Conservation (phyloP, 2,888 invertebrate genomes). For the Mythimna ferrago region DNA sequence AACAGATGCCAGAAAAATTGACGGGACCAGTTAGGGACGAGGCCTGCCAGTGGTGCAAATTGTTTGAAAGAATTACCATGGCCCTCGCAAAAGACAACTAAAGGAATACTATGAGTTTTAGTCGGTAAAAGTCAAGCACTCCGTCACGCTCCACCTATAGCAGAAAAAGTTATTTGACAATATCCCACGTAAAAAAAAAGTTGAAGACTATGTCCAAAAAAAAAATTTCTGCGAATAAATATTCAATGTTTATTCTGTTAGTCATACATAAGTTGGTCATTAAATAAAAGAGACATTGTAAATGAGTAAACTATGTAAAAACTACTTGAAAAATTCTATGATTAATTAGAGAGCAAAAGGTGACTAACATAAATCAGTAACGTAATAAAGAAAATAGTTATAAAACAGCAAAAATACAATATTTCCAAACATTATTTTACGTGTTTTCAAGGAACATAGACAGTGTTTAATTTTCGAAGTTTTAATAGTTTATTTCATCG, state of each 20-base stretch:
- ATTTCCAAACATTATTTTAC: constrained; percentile 21
- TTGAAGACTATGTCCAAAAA: background rate
- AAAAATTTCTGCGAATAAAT: constrained; percentile 3
- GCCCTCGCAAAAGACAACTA: too few relatives aligned
- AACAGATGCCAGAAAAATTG: too few relatives aligned
- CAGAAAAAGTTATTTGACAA: too few relatives aligned
- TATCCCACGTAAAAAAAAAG: too few relatives aligned
- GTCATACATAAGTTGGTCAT: background rate
- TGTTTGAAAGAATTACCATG: too few relatives aligned
- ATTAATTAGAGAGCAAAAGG: constrained; percentile 29
- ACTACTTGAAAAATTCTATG: constrained; percentile 22
- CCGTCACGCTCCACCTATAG: too few relatives aligned
- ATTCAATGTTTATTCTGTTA: constrained; percentile 4
- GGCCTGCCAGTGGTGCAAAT: too few relatives aligned
- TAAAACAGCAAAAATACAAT: constrained; percentile 34
- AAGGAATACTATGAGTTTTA: too few relatives aligned
- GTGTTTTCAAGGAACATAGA: background rate
- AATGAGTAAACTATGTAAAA: constrained; percentile 48
- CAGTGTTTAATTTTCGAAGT: background rate
- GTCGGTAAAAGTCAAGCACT: too few relatives aligned
- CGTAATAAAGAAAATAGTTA: constrained; percentile 37
- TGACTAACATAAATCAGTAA: constrained; percentile 24
- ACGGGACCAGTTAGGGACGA: too few relatives aligned
- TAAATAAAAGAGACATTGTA: constrained; percentile 12
- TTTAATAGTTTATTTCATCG: background rate